Conservation (phyloP, 1,140 invertebrate genomes). For the Cataglyphis hispanica region DNA sequence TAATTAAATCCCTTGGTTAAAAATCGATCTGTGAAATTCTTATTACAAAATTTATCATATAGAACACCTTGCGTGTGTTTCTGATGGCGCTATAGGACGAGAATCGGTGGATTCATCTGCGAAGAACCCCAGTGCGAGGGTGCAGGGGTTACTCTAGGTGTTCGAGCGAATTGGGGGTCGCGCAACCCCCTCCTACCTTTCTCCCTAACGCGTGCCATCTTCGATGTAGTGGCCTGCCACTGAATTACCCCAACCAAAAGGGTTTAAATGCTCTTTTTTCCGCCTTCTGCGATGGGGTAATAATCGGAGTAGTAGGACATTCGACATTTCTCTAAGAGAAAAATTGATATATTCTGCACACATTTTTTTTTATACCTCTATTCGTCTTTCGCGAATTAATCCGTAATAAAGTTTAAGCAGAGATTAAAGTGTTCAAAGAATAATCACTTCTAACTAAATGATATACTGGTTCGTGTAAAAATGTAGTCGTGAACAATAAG, state of each 20-base stretch:
- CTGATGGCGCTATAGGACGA: constrained; percentile 72
- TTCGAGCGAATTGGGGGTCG: constrained; percentile 80
- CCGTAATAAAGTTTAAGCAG: background rate
- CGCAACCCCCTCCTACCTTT: constrained; percentile 65
- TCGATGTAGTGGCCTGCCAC: constrained; percentile 81
- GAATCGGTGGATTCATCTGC: constrained; percentile 78
- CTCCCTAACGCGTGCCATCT: constrained; percentile 84
- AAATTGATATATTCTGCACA: background rate
- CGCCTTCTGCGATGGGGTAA: constrained; percentile 54
- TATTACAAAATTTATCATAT: background rate
- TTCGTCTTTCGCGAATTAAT: background rate
- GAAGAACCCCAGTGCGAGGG: constrained; percentile 80
- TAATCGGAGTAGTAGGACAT: constrained; percentile 43
- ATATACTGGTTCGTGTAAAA: background rate
- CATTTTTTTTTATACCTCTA: background rate
- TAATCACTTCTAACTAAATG: background rate
- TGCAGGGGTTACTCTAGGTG: constrained; percentile 81
- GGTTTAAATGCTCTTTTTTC: constrained; percentile 83
- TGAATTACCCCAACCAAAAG: constrained; percentile 76
- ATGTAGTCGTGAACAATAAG: background rate
- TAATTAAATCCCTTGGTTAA: background rate
- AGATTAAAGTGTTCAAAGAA: background rate
- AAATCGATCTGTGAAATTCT: background rate
- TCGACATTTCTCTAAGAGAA: constrained; percentile 57
- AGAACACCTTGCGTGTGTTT: constrained; percentile 77